Percentiles rank a stretch among this genome's conserved stretches.
Evolutionary conservation across 1,140 invertebrate species (phyloP).

Genomic region (Aleiodes sp.): DNA sequence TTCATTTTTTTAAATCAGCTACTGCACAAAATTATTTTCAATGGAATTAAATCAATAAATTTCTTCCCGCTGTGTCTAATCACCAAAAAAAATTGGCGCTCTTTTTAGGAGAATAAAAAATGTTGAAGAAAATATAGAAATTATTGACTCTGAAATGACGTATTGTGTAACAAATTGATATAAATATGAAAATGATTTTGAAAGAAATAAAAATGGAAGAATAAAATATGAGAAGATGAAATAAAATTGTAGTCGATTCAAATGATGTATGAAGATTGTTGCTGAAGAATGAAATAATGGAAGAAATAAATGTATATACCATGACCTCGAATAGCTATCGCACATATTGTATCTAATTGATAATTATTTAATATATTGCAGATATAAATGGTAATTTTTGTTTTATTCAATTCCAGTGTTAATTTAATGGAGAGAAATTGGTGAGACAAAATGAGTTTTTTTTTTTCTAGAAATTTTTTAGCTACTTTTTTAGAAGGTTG

Average conservation of each 20-base stretch:
- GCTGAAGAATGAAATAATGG: slow-evolving; percentile 39
- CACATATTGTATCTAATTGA: slow-evolving; percentile 56
- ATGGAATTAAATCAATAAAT: neutral
- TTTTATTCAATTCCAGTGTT: neutral
- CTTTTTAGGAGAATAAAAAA: too few relatives aligned
- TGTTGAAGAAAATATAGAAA: too few relatives aligned
- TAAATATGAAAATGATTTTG: neutral
- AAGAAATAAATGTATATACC: slow-evolving; percentile 52
- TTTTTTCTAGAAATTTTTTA: too few relatives aligned
- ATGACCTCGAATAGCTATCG: slow-evolving; percentile 53
- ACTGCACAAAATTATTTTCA: too few relatives aligned
- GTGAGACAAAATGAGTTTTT: too few relatives aligned
- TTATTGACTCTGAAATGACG: neutral
- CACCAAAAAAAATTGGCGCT: too few relatives aligned
- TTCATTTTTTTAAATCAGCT: neutral
- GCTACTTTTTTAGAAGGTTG: too few relatives aligned
- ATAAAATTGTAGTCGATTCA: slow-evolving; percentile 29
- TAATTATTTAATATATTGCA: slow-evolving; percentile 62
- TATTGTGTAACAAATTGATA: neutral
- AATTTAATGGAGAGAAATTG: too few relatives aligned
- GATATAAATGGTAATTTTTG: slow-evolving; percentile 46
- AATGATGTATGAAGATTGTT: slow-evolving; percentile 19
- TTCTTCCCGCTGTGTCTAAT: too few relatives aligned
- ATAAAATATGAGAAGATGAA: neutral
- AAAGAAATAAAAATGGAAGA: neutral